Evolutionary conservation across 2,113 vertebrate genomes (phyloP).

Genomic region (Agapornis roseicollis): DNA sequence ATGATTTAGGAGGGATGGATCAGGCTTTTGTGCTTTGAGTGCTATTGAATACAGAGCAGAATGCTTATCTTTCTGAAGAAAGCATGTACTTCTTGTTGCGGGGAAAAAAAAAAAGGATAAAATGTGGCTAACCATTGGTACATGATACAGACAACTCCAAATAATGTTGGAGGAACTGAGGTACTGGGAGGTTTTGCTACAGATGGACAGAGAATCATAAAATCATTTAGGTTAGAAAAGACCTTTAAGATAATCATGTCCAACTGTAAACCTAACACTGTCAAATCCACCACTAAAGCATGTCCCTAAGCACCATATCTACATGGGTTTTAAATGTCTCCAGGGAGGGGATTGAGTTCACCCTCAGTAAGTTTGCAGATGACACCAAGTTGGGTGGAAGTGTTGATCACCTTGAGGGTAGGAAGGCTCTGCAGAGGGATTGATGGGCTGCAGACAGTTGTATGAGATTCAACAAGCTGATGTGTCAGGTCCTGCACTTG

Average conservation of each 20-base stretch:
- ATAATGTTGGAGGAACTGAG: background rate
- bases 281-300: background rate
- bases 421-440: background rate
- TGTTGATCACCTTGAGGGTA: background rate
- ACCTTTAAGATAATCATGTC: background rate
- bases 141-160: accelerated
- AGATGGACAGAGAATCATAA: background rate
- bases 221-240: background rate
- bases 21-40: background rate
- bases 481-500: background rate
- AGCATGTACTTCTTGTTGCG: background rate
- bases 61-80: background rate
- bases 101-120: background rate
- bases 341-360: background rate
- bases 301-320: background rate
- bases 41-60: background rate
- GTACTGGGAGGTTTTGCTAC: background rate
- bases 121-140: background rate
- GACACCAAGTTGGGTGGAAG: background rate
- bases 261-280: background rate
- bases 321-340: background rate
- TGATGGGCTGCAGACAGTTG: background rate
- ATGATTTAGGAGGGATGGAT: background rate
- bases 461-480: background rate
- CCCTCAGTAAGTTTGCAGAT: background rate